These are phyloP conservation scores for Lucilia sericata DNA, from an alignment of 1,140 invertebrate genomes.

Conservation along the genomic window DNA sequence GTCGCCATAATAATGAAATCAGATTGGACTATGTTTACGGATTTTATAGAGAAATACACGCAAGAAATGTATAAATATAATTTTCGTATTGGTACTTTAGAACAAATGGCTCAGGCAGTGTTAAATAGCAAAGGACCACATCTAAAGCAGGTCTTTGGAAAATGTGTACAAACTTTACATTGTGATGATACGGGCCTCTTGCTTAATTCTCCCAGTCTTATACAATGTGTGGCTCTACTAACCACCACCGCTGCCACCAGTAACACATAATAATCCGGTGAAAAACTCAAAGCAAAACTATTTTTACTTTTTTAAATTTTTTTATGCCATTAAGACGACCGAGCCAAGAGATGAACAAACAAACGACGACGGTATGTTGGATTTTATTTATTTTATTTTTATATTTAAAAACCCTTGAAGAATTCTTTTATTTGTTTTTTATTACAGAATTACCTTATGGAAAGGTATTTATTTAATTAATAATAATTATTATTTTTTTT, in stretches of 20 bases:
- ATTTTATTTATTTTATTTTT: background rate
- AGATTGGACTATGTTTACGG: constrained; percentile 36
- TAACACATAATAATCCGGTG: background rate
- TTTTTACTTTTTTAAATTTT: background rate
- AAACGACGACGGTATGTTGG: constrained; percentile 23
- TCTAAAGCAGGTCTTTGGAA: constrained; percentile 13
- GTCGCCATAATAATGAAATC: constrained; percentile 41
- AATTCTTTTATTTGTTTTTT: constrained; percentile 9
- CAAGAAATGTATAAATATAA: background rate
- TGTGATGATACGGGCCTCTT: background rate
- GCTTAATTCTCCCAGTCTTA: background rate
- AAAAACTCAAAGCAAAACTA: background rate
- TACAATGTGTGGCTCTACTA: constrained; percentile 7
- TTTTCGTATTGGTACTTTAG: constrained; percentile 12
- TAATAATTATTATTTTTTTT: background rate
- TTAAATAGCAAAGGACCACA: background rate
- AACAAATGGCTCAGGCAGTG: constrained; percentile 23
- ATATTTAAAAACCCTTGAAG: background rate
- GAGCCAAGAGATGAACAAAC: background rate
- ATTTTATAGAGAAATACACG: constrained; percentile 20
- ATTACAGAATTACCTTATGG: constrained; percentile 34
- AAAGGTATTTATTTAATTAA: constrained; percentile 30
- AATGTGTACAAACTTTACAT: constrained; percentile 30
- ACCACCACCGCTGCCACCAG: background rate
- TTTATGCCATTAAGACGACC: background rate